These are phyloP conservation scores for Leptosomus discolor DNA, from an alignment of 2,113 vertebrate species.

Conservation along the genomic window DNA sequence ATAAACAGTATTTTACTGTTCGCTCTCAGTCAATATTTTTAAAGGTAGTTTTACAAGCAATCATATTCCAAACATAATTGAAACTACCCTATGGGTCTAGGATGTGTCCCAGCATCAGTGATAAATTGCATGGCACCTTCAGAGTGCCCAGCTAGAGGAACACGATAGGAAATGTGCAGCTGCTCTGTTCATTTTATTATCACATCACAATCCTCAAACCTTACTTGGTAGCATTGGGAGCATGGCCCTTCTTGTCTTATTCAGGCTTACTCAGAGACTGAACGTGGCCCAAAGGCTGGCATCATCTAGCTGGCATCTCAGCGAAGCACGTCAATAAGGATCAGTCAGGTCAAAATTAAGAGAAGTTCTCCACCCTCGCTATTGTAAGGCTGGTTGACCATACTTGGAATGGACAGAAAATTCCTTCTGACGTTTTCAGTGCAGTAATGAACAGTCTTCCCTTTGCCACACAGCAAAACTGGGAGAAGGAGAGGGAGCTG, in stretches of 20 bases:
- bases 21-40: not conserved
- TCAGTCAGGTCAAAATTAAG: not conserved
- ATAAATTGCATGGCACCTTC: not conserved
- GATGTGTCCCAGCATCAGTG: not conserved
- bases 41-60: not conserved
- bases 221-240: not conserved
- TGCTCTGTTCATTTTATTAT: not conserved
- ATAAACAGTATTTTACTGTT: not conserved
- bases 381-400: not conserved
- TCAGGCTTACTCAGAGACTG: not conserved
- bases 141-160: not conserved
- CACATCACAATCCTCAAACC: not conserved
- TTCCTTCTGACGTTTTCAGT: not conserved
- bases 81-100: not conserved
- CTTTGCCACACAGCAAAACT: not conserved
- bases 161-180: fast-evolving
- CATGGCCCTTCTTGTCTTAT: not conserved
- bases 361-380: not conserved
- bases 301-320: not conserved
- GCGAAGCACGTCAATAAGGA: not conserved
- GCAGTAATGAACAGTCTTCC: not conserved
- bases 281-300: not conserved
- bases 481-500: not conserved
- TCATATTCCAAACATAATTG: not conserved
- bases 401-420: not conserved